Evolutionary conservation across 2,888 invertebrate genomes (phyloP).

Genomic region (Thymelicus sylvestris): DNA sequence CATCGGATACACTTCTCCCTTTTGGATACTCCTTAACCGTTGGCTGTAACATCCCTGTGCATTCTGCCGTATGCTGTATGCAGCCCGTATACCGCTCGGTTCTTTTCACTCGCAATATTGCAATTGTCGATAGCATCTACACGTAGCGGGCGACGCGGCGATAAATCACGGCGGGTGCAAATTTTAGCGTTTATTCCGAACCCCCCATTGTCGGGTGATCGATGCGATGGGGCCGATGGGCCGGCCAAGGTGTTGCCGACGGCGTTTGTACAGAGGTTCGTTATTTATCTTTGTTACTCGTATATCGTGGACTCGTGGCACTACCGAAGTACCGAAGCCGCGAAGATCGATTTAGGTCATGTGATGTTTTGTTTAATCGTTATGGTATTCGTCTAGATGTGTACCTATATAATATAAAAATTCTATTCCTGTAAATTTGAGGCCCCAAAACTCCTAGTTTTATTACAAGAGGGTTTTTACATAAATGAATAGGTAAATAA

Average conservation of each 20-base stretch:
- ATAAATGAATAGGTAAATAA: no score
- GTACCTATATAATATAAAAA: no score
- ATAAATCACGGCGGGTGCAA: constrained; percentile 68
- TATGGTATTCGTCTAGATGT: no score
- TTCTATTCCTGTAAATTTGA: no score
- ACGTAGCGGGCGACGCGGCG: constrained; percentile 39
- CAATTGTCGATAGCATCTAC: constrained; percentile 42
- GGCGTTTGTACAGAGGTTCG: constrained; percentile 8
- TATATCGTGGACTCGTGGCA: no score
- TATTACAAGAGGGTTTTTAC: no score
- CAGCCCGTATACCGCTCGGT: constrained; percentile 13
- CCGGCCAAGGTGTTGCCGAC: constrained; percentile 20
- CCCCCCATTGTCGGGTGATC: constrained; percentile 33
- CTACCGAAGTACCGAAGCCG: no score
- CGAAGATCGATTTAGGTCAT: no score
- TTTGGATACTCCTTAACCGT: not conserved
- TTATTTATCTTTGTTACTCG: not conserved
- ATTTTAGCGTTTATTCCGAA: constrained; percentile 46
- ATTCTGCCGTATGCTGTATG: not conserved
- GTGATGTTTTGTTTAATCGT: no score
- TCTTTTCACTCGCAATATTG: constrained; percentile 40
- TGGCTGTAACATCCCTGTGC: not conserved
- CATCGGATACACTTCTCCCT: not conserved
- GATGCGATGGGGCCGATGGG: constrained; percentile 29
- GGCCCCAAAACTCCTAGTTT: no score